A percentile compares a stretch with the other conserved stretches of the same genome.
These are phyloP conservation scores for Reticulitermes speratus DNA, from an alignment of 1,140 invertebrate species.

Conservation along the genomic window DNA sequence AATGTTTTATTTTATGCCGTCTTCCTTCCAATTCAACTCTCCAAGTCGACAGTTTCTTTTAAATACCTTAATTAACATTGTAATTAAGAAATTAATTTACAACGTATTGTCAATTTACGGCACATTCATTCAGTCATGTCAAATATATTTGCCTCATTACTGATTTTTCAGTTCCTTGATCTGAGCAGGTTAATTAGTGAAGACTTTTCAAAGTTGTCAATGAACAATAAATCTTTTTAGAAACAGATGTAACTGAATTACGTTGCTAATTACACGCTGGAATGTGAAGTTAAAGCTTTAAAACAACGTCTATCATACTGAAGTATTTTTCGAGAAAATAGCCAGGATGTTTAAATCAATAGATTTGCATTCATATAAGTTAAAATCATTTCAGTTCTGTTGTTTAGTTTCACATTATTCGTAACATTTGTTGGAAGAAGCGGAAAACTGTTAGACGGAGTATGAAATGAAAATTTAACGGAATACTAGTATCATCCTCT, in stretches of 20 bases:
- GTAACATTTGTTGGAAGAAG: too few relatives aligned
- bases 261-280: background rate
- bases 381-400: too few relatives aligned
- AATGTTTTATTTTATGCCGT: background rate
- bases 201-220: background rate
- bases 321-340: too few relatives aligned
- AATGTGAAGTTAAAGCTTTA: background rate
- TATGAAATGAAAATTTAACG: too few relatives aligned
- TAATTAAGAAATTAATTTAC: background rate
- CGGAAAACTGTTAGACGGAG: too few relatives aligned
- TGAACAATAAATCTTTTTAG: background rate
- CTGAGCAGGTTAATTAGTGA: background rate
- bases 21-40: background rate
- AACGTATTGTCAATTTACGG: background rate
- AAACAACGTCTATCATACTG: background rate
- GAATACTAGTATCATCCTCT: too few relatives aligned
- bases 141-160: background rate
- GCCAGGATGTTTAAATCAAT: too few relatives aligned
- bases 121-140: background rate
- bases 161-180: background rate
- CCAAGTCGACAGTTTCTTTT: background rate
- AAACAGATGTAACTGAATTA: background rate
- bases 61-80: background rate
- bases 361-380: too few relatives aligned
- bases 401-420: too few relatives aligned